Conservation (phyloP, 2,797 vertebrate genomes). For the Anniella stebbinsi region DNA sequence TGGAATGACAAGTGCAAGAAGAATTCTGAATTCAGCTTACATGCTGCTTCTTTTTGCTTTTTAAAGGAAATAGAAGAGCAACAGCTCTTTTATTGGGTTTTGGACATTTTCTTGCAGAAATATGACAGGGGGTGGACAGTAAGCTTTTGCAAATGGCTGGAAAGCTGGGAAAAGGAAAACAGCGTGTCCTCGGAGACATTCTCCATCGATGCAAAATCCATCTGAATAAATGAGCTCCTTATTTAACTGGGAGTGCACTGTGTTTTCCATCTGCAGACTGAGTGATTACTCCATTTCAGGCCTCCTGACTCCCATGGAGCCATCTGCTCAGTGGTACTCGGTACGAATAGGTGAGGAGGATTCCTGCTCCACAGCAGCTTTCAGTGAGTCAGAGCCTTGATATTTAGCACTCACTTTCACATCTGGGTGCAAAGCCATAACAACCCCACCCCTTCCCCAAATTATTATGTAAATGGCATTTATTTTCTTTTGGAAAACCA, state of each 20-base stretch:
- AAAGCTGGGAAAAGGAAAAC: constrained; percentile 69
- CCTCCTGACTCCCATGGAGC: constrained; percentile 79
- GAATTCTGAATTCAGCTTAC: constrained; percentile 1
- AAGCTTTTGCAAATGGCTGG: constrained; percentile 64
- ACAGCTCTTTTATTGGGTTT: neutral
- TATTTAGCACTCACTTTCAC: constrained; percentile 73
- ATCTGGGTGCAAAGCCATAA: constrained; percentile 69
- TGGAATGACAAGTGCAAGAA: fast-evolving
- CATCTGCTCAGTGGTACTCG: constrained; percentile 76
- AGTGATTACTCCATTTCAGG: constrained; percentile 81
- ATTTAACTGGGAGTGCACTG: constrained; percentile 77
- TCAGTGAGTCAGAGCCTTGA: constrained; percentile 69
- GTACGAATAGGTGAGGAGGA: constrained; percentile 75
- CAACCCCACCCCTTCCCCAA: constrained; percentile 60
- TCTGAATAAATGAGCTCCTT: constrained; percentile 80
- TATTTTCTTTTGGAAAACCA: constrained; percentile 64
- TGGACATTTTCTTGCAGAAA: constrained; percentile 53
- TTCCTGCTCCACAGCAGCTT: constrained; percentile 75
- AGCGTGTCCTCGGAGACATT: constrained; percentile 68
- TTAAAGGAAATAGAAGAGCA: neutral
- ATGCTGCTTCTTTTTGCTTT: neutral
- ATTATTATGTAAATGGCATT: constrained; percentile 71
- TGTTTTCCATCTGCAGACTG: constrained; percentile 79
- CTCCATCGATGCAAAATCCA: constrained; percentile 74
- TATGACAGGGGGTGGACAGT: constrained; percentile 41